Evolutionary conservation across 2,113 vertebrate species (phyloP).

Genomic region (Carlito syrichta): DNA sequence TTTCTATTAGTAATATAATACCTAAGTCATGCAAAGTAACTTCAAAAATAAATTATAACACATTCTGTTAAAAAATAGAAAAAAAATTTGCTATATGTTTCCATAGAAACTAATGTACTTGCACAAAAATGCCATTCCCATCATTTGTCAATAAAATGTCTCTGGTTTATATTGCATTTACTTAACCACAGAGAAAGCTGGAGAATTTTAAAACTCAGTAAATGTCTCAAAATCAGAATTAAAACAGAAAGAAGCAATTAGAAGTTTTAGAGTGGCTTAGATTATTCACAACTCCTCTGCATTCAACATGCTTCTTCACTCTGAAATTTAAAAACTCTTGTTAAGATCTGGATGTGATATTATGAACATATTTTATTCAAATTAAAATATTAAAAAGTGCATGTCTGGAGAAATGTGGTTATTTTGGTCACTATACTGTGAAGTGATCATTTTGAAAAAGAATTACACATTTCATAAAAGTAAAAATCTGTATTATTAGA

Average conservation of each 20-base stretch:
- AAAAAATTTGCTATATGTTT: constrained; percentile 40
- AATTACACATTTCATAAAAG: background rate
- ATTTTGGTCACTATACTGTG: background rate
- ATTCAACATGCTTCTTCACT: background rate
- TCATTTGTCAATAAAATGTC: constrained; percentile 52
- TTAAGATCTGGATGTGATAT: background rate
- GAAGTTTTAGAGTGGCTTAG: background rate
- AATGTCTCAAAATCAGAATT: constrained; percentile 1
- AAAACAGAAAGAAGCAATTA: background rate
- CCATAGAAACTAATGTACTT: constrained; percentile 60
- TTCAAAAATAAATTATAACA: constrained; percentile 58
- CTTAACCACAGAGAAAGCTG: background rate
- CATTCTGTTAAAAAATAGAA: constrained; percentile 51
- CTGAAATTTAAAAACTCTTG: background rate
- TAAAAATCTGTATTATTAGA: background rate
- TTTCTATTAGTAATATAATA: constrained; percentile 28
- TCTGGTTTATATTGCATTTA: constrained; percentile 32
- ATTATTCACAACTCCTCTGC: background rate
- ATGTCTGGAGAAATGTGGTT: background rate
- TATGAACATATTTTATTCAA: background rate
- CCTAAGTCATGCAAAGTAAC: constrained; percentile 47
- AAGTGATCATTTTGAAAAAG: background rate
- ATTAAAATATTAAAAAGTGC: background rate
- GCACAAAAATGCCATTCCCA: constrained; percentile 19
- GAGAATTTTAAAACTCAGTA: background rate